Base-by-base conservation (phyloP, 2,888 invertebrate genomes). In the Argyra leucocephala region DNA sequence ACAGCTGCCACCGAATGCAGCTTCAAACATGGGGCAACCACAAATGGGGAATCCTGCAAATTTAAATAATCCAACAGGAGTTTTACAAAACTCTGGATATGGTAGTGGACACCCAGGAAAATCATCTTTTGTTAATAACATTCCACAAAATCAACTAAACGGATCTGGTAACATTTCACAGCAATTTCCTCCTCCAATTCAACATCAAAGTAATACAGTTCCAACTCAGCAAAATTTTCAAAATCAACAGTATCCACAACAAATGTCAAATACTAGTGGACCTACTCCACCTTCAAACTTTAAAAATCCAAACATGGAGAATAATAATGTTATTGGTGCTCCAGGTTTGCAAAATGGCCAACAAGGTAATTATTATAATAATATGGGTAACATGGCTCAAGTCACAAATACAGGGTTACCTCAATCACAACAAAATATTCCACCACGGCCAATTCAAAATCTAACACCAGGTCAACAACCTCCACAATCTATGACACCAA, bases 401-500 rank as follows among this genome's bases (percentile, higher is more conserved):
- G 5, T 5, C 5, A 48, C 15, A 18, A 48, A 48, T 48, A n/a
- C 48, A 1, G 3, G 4, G 1, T 15, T 18, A 18, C 5, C 9
- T n/a, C 48, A 48, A 48, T 18, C 2, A 48, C 48, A 15, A 18
- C 48, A 23, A 23, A 60, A 18, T 24, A 15, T n/a, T n/a, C 18
- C 24, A n/a, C 18, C 24, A n/a, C 9, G 24, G 1, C 15, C 3
- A 10, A 59, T 7, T 6, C 57, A 57, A 21, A 59, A 22, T 59
- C 3, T 31, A 15, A 48, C 18, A 18, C 5, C 48, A 48, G 48
- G 48, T 12, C 48, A 48, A 0, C 23, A 69, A 67, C 22, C 67
- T 62, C 68, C 68, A 21, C 68, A 67, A 31, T 68, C 67, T 31
- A 63, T 67, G 65, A 66, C 68, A 24, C 68, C 66, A 62, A 67